Conservation (phyloP, 2,113 vertebrate genomes). For the Vanacampus margaritifer region DNA sequence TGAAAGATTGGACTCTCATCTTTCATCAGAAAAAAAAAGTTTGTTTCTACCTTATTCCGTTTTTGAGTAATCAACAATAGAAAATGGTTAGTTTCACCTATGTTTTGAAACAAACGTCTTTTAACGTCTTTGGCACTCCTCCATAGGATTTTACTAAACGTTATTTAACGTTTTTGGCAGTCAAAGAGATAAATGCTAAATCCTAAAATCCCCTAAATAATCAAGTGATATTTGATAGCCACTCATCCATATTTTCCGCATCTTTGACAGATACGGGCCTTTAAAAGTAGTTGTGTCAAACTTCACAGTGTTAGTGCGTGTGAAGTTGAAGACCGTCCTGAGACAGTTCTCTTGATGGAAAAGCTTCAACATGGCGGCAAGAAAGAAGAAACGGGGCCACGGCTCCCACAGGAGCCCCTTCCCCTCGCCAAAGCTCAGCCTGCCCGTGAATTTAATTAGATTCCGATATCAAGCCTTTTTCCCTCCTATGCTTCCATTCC, state of each 20-base stretch:
- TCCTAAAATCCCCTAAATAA: conserved; percentile 24
- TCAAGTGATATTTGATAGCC: conserved; percentile 28
- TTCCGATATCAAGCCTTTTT: conserved; percentile 66
- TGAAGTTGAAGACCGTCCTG: conserved; percentile 30
- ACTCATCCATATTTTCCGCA: conserved; percentile 4
- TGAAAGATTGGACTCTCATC: no score
- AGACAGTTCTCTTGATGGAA: conserved; percentile 47
- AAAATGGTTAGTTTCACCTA: no score
- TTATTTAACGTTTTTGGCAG: no score
- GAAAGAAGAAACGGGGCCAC: conserved; percentile 59
- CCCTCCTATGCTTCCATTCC: conserved; percentile 50
- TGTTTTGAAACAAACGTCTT: no score
- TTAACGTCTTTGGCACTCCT: no score
- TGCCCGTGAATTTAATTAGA: conserved; percentile 74
- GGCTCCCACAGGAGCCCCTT: conserved; percentile 61
- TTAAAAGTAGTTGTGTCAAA: neutral
- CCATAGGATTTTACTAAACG: no score
- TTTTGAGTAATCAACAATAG: no score
- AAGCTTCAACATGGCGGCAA: conserved; percentile 38
- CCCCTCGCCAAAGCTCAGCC: conserved; percentile 65
- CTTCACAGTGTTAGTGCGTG: conserved; percentile 1
- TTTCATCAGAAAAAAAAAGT: no score
- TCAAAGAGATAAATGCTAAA: conserved; percentile 26
- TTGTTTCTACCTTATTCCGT: no score
- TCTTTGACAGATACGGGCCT: conserved; percentile 5